Base-by-base conservation (phyloP, 2,797 vertebrate species). In the Trematomus bernacchii region DNA sequence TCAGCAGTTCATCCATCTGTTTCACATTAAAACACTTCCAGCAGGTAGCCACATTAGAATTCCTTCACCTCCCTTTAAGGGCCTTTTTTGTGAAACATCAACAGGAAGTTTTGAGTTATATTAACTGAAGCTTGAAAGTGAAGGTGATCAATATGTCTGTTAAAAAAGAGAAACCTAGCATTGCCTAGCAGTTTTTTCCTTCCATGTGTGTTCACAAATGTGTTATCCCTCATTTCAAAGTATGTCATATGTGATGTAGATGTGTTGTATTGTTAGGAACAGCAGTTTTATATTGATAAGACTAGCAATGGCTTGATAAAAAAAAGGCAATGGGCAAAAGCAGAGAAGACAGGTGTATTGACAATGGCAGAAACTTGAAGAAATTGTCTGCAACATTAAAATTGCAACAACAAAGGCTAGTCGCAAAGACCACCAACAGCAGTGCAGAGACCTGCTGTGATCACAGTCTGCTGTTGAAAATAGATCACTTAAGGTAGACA, bases 1-100 rank as follows among this genome's bases (percentile, higher is more conserved):
- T 58, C 78, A 80, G 77, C 80, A 65, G 59, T 68, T 75, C 44
- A 16, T 66, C 75, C 85, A 79, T 86, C 77, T 81, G 84, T 76
- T 83, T 67, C 70, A 70, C 27, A 83, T 70, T 66, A 85, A 79
- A 73, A 47, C 62, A 69, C 67, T 72, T 50, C 15, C 18, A 61
- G 76, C 46, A 74, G 76, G 68, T 84, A 15, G 71, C 48, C 33
- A 18, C 48, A 21, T 27, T 27, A 19, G 16, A 57, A 42, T 62
- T 37, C 21, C 44, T 44, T 54, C 42, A 42, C 8, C 23, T 52
- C 10, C 21, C 12, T 19, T 10, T 42, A 8, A 19, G 15, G 33
- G 33, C 11, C 16, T 27, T 70, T 51, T 59, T 68, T 50, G 3
- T 53, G 12, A 73, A 61, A 44, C 30, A 44, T 51, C 19, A 50